Base-by-base conservation (phyloP, 2,797 vertebrate genomes). In the Oryzias sinensis region DNA sequence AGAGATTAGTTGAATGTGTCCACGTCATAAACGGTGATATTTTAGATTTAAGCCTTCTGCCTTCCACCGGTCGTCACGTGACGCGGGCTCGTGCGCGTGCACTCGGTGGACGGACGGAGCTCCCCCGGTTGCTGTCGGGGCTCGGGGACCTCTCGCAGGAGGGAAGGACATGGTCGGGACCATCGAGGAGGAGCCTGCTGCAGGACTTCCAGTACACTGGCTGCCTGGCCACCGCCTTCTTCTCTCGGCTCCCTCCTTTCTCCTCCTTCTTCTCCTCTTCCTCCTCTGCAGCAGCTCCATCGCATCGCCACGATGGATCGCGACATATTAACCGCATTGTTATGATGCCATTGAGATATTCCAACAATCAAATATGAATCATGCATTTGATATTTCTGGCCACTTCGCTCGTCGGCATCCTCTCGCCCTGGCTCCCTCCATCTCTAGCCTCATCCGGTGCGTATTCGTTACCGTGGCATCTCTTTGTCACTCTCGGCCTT, bases 331-430 rank as follows among this genome's bases (percentile, higher is more conserved):
- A 80, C 75, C 73, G 84, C 86, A 79, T 89, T 84, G 84, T 84
- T 69, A 84, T 90, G 89, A 90, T 89, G 81, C 91, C 86, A 83
- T 74, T 49, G 80, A 80, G 82, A 86, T 90, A 74, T 89, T 88
- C 81, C 73, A 86, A 70, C 78, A 56, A 79, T 89, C 88, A 92
- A 90, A 92, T 93, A 93, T 94, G 93, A 91, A 93, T 93, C 90
- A 94, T 94, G 93, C 81, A 82, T 92, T 85, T 91, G 87, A 90
- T 88, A 86, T 89, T 89, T 89, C 82, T 91, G 85, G 83, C 85
- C 87, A 91, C 89, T 90, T 89, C 92, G 87, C 85, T 93, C 85
- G 86, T 88, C 81, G 86, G 90, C 90, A 77, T 89, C 84, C 85
- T 88, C 59, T 87, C 89, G 81, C 84, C 80, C 59, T 79, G 90